phyloP scores from a whole-genome alignment of 2,797 vertebrate species.

The Coilia nasus region DNA sequence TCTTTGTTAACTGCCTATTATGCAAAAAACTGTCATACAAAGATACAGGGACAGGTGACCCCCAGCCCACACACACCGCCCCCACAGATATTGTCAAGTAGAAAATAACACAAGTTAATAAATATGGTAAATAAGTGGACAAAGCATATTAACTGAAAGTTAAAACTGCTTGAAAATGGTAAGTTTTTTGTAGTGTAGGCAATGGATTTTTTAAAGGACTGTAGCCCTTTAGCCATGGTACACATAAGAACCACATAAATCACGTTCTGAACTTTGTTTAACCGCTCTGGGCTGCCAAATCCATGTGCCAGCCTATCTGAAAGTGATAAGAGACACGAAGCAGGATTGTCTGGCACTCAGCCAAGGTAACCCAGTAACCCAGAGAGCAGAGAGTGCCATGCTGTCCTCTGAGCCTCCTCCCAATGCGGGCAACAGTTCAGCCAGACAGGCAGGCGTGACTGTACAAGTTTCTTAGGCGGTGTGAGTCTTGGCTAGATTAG shows the following conservation, averaged over 20 bases:
- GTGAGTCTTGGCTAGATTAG: too few relatives aligned
- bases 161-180: too few relatives aligned
- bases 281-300: neutral
- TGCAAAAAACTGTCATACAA: too few relatives aligned
- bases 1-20: too few relatives aligned
- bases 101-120: too few relatives aligned
- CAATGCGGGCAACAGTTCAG: neutral
- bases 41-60: too few relatives aligned
- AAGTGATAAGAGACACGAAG: neutral
- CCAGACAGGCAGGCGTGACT: neutral
- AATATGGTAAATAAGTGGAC: too few relatives aligned
- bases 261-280: conserved; percentile 10
- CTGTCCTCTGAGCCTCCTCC: neutral
- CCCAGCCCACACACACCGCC: too few relatives aligned
- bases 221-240: neutral
- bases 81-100: too few relatives aligned
- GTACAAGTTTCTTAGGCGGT: neutral
- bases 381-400: neutral
- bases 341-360: neutral
- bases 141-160: too few relatives aligned
- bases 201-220: neutral
- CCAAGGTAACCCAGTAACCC: conserved; percentile 47
- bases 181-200: too few relatives aligned
- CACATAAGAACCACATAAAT: neutral
- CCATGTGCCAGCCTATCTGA: conserved; percentile 1